Conservation (phyloP, 30 jellyfish, hydroid and myxozoan genomes). For the Pseudorhiza aurosa region DNA sequence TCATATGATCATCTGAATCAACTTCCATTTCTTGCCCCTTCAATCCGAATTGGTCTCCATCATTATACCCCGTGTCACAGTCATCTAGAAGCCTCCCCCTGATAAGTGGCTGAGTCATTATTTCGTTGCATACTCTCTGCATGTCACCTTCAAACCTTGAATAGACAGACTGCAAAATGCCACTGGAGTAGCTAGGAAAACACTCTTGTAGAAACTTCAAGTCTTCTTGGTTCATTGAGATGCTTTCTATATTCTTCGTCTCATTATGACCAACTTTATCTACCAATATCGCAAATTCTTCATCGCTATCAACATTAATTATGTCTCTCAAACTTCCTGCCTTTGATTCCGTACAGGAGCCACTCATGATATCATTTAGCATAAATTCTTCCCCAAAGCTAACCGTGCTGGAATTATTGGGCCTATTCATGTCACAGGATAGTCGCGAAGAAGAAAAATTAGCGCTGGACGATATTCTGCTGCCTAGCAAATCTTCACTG, state of each 20-base stretch:
- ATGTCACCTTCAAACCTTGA: constrained; percentile 50
- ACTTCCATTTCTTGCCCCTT: neutral
- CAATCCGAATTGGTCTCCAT: neutral
- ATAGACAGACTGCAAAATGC: constrained; percentile 17
- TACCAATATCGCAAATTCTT: neutral
- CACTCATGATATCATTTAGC: too few species aligned
- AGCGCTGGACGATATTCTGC: too few species aligned
- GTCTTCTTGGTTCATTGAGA: constrained; percentile 1
- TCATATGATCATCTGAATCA: neutral
- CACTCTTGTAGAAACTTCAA: constrained; percentile 59
- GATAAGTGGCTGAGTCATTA: constrained; percentile 40
- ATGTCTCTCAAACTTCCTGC: neutral
- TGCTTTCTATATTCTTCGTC: neutral
- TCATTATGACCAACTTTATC: neutral
- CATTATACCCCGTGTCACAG: neutral
- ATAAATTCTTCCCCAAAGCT: too few species aligned
- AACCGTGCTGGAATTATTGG: too few species aligned
- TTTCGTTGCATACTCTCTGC: constrained; percentile 39
- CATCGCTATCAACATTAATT: neutral
- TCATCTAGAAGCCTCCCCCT: constrained; percentile 6
- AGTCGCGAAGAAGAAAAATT: too few species aligned
- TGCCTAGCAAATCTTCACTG: too few species aligned
- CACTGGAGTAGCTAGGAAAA: constrained; percentile 45
- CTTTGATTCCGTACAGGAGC: too few species aligned
- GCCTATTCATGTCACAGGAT: too few species aligned